phyloP scores from a whole-genome alignment of 1,140 invertebrate species.

The Oedothorax gibbosus region DNA sequence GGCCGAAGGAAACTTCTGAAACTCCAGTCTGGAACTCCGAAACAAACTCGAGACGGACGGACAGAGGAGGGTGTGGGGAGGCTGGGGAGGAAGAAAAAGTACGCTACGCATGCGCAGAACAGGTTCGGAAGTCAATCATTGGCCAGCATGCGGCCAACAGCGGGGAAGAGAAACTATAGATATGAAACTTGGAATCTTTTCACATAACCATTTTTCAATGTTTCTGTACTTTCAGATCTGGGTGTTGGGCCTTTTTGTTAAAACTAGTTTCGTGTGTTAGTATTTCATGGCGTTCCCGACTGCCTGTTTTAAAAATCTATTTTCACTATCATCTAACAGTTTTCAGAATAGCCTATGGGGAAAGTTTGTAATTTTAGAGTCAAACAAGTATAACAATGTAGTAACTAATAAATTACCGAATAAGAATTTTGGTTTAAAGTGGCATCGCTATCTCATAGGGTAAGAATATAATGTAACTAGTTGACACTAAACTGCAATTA shows the following conservation, averaged over 20 bases:
- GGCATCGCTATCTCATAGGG: no score
- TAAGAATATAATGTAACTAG: no score
- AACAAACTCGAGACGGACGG: slow-evolving; percentile 28
- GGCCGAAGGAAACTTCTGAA: no score
- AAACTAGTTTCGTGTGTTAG: not conserved
- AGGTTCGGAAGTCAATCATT: slow-evolving; percentile 47
- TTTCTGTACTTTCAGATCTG: not conserved
- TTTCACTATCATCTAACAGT: not conserved
- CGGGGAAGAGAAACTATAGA: slow-evolving; percentile 29
- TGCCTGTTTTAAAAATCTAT: not conserved
- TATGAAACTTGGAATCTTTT: slow-evolving; percentile 30
- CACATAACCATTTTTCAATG: not conserved
- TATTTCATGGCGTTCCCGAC: not conserved
- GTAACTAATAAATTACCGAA: no score
- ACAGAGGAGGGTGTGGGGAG: not conserved
- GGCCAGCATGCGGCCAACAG: slow-evolving; percentile 51
- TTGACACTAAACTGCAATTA: no score
- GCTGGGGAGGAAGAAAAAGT: slow-evolving; percentile 8
- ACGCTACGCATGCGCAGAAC: slow-evolving; percentile 37
- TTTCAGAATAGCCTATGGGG: no score
- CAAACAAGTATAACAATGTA: no score
- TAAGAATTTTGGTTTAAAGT: no score
- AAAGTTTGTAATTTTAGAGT: no score
- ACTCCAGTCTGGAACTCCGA: slow-evolving; percentile 5
- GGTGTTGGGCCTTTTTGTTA: not conserved